These are phyloP conservation scores for Camponotus vicinus DNA, from an alignment of 1,140 invertebrate species.

Conservation along the genomic window DNA sequence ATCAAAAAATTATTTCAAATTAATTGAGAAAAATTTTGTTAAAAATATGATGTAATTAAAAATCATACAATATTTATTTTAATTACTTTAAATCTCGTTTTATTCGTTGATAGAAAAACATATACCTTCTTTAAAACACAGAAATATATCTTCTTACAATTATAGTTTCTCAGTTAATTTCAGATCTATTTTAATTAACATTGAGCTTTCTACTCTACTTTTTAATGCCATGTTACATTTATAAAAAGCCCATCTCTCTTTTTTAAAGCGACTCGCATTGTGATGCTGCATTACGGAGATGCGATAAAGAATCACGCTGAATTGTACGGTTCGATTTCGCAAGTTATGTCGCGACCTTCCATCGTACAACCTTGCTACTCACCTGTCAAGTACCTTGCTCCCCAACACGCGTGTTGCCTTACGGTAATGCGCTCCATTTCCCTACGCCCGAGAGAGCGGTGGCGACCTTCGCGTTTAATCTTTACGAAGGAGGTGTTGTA, in stretches of 20 bases:
- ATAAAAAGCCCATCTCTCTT: background rate
- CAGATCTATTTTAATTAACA: background rate
- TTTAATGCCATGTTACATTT: background rate
- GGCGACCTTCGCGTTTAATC: conserved; percentile 72
- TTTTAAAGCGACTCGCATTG: background rate
- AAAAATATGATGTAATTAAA: no score
- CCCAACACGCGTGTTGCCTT: conserved; percentile 58
- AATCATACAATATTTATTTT: no score
- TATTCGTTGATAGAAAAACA: no score
- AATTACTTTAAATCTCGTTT: no score
- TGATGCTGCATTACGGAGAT: background rate
- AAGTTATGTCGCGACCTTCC: conserved; percentile 63
- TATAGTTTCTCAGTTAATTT: background rate
- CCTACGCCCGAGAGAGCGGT: conserved; percentile 65
- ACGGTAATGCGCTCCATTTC: conserved; percentile 74
- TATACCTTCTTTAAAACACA: no score
- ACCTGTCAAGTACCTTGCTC: conserved; percentile 73
- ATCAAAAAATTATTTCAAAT: background rate
- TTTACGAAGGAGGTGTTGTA: conserved; percentile 36
- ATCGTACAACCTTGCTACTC: conserved; percentile 68
- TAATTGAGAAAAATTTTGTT: no score
- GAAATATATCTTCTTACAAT: background rate
- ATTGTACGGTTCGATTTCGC: conserved; percentile 36
- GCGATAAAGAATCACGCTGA: background rate
- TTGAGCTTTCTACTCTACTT: background rate